phyloP scores from a whole-genome alignment of 2,797 vertebrate species.

The Channallabes apus region DNA sequence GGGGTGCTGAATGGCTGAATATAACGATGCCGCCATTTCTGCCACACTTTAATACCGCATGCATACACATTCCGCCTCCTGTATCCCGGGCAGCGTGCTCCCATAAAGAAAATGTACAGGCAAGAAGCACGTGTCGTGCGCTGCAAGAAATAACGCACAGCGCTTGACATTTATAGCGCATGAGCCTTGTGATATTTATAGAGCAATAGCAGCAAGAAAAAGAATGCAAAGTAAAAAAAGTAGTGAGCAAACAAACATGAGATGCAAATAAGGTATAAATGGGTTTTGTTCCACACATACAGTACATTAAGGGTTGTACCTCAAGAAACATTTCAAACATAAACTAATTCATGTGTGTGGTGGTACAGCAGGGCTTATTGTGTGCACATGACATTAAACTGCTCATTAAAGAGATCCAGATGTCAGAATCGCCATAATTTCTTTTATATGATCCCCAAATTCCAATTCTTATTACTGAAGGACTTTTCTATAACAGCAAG shows the following conservation, averaged over 20 bases:
- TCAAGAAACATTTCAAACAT: background rate
- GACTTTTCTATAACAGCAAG: background rate
- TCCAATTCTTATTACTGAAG: background rate
- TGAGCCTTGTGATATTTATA: conserved; percentile 8
- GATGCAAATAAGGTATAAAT: conserved; percentile 24
- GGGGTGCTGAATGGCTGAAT: conserved; percentile 17
- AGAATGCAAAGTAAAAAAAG: background rate
- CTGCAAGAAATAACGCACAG: background rate
- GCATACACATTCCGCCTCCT: conserved; percentile 30
- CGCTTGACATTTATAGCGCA: background rate
- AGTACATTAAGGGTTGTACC: background rate
- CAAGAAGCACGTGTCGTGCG: background rate
- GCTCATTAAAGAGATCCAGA: conserved; percentile 38
- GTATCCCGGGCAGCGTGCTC: conserved; percentile 23
- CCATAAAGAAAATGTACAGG: conserved; percentile 12
- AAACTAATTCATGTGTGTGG: background rate
- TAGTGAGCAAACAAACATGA: background rate
- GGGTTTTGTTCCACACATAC: background rate
- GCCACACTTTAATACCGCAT: conserved; percentile 31
- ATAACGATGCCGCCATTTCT: conserved; percentile 36
- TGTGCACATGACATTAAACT: background rate
- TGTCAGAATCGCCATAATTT: conserved; percentile 33
- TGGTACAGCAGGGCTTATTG: background rate
- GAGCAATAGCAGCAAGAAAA: background rate
- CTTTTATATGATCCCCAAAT: background rate